phyloP scores from a whole-genome alignment of 2,113 vertebrate genomes.

The Triplophysa tibetana region DNA sequence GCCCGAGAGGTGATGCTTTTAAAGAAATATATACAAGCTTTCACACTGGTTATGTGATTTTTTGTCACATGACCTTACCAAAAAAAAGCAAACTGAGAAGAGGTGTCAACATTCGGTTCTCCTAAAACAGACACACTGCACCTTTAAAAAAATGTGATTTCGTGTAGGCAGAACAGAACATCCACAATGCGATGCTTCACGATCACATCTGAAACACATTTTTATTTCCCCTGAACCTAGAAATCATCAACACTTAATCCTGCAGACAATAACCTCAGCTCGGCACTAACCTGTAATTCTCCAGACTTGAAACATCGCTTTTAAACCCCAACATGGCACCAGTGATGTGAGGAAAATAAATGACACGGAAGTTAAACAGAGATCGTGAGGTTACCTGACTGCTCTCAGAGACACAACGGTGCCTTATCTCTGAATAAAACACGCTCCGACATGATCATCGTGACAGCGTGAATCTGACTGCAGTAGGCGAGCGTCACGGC shows the following conservation, averaged over 20 bases:
- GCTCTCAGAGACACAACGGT: slow-evolving; percentile 8
- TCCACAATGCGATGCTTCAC: not conserved
- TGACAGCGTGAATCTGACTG: slow-evolving; percentile 38
- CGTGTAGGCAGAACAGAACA: not conserved
- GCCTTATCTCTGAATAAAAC: slow-evolving; percentile 43
- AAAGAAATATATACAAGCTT: not conserved
- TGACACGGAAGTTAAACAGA: slow-evolving; percentile 30
- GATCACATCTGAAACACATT: not conserved
- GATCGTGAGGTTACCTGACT: slow-evolving; percentile 10
- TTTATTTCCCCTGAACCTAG: slow-evolving; percentile 17
- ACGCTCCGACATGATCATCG: slow-evolving; percentile 26
- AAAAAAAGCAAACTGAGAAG: too few species aligned
- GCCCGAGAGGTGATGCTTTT: slow-evolving; percentile 80
- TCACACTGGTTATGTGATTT: too few species aligned
- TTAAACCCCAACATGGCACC: not conserved
- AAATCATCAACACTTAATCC: not conserved
- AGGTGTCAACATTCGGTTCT: too few species aligned
- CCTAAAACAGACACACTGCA: too few species aligned
- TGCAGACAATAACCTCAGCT: slow-evolving; percentile 17
- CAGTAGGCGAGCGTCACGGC: not conserved
- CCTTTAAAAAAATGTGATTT: not conserved
- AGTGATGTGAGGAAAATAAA: slow-evolving; percentile 34
- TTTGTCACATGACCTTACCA: too few species aligned
- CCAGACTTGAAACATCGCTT: slow-evolving; percentile 15
- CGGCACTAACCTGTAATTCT: slow-evolving; percentile 21